phyloP scores from a whole-genome alignment of 2,888 invertebrate genomes.

The Bedellia somnulentella region DNA sequence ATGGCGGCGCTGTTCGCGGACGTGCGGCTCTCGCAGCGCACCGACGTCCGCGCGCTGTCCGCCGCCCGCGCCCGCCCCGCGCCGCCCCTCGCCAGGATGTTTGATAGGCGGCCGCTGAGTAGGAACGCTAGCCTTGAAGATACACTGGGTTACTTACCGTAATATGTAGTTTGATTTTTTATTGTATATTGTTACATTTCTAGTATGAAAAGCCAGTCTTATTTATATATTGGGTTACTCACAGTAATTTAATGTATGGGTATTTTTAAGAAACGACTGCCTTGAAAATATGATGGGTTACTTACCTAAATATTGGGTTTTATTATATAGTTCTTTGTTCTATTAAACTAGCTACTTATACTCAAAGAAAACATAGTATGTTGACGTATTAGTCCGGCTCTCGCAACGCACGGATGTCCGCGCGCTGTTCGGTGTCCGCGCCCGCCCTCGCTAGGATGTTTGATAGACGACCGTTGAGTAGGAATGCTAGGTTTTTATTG shows the following conservation, averaged over 20 bases:
- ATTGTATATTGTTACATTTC: background rate
- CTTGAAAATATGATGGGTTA: no score
- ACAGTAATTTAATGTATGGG: background rate
- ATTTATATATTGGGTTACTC: background rate
- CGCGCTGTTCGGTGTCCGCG: constrained; percentile 26
- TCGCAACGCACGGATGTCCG: constrained; percentile 71
- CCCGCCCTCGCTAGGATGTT: constrained; percentile 28
- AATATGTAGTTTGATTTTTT: constrained; percentile 4
- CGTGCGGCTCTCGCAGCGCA: constrained; percentile 70
- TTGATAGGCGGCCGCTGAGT: constrained; percentile 36
- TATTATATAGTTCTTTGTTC: no score
- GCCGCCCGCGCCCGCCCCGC: constrained; percentile 23
- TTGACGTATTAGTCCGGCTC: no score
- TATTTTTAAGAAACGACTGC: no score
- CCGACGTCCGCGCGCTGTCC: constrained; percentile 57
- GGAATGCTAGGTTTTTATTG: constrained; percentile 60
- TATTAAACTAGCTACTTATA: no score
- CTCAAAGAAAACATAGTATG: no score
- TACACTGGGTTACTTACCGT: constrained; percentile 67
- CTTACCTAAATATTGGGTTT: no score
- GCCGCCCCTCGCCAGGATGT: constrained; percentile 25
- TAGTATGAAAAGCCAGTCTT: background rate
- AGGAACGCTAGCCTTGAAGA: constrained; percentile 63
- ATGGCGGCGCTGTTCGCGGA: constrained; percentile 86
- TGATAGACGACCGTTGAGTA: constrained; percentile 34